Base-by-base conservation (phyloP, 2,797 vertebrate species). In the Callimico goeldii region DNA sequence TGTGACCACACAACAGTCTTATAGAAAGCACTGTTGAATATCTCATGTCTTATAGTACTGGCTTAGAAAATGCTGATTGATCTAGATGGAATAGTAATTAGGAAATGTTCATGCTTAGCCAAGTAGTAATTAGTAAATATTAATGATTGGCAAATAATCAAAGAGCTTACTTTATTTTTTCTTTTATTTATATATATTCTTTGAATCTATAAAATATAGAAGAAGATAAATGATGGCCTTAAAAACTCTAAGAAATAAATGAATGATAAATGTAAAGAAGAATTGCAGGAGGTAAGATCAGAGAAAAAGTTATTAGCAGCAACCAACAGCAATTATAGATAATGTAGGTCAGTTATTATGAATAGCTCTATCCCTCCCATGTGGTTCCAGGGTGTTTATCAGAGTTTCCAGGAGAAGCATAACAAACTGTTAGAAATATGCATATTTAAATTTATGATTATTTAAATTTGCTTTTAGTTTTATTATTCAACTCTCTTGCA, bases 381-480 rank as follows among this genome's bases (percentile, higher is more conserved):
- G 28, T 85, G 48, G 12, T 61, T 91, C 33, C 52, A 76, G 48
- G 20, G 3, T 7, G 50, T 89, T 90, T 81, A 57, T 39, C 77
- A 90, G 70, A 79, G 90, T 92, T 64, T 88, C 58, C 41, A 96
- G 52, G 4, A 83, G 43, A 87, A 81, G 33, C 19, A 88, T 22
- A 87, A 57, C 33, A 57, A 88, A 72, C 2, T 91, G 12, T 93
- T 91, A 72, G 36, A 95, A 90, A 70, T 67, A 77, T 26, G 22
- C 2, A 26, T n/a, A 46, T n/a, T 80, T 84, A 83, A 39, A 1
- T 76, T 67, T 80, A 72, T 15, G 19, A 12, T 85, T 75, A 70
- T 41, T 93, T 94, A 93, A 75, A 84, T 84, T 91, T 96, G 20
- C 9, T 89, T 75, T 96, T 82, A 95, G 20, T 79, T 89, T 13